phyloP scores from a whole-genome alignment of 2,888 invertebrate genomes.

The Sminthurinus aureus region DNA sequence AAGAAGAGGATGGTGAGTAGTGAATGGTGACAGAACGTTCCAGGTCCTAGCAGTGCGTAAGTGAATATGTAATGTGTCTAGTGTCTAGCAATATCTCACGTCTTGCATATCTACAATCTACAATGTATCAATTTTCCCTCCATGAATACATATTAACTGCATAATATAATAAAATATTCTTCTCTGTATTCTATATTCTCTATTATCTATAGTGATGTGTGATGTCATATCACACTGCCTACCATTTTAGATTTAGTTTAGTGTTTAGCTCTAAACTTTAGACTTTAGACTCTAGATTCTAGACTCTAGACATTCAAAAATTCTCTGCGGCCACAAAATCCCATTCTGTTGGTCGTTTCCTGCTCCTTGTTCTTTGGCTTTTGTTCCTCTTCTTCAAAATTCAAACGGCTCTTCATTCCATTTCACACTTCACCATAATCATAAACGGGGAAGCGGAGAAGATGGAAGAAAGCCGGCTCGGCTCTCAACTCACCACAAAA shows the following conservation, averaged over 20 bases:
- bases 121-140: slow-evolving; percentile 14
- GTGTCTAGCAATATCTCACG: no score
- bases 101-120: not conserved
- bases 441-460: not conserved
- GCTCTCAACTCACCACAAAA: no score
- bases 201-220: not conserved
- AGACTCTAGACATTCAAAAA: slow-evolving; percentile 24
- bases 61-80: not conserved
- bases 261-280: no score
- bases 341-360: slow-evolving; percentile 15
- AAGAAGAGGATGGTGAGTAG: not conserved
- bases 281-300: no score
- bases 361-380: not conserved
- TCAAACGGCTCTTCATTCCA: not conserved
- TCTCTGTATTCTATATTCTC: no score
- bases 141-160: not conserved
- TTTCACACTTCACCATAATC: not conserved
- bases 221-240: slow-evolving; percentile 8
- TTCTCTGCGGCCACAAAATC: slow-evolving; percentile 42
- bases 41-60: not conserved
- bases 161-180: not conserved
- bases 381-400: not conserved
- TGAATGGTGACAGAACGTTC: no score
- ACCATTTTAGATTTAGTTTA: no score
- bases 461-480: not conserved